Evolutionary conservation across 2,888 invertebrate genomes (phyloP).

Genomic region (Drosophila siamana): DNA sequence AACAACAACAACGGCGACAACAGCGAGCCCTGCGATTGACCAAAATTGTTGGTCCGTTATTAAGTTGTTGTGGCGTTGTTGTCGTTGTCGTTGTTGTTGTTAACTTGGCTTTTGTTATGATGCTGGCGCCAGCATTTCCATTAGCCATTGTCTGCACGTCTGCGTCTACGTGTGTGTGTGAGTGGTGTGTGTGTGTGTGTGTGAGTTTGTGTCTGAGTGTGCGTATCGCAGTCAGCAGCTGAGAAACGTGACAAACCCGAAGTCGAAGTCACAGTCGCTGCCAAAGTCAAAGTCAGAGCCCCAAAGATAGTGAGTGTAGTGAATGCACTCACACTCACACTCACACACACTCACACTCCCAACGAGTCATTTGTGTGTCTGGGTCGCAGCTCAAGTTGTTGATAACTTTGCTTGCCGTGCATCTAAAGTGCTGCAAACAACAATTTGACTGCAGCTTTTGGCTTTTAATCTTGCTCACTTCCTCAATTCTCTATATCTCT

Average conservation of each 20-base stretch:
- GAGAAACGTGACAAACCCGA: conserved; percentile 15
- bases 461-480: no score
- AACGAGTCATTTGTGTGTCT: neutral
- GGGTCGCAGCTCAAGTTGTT: neutral
- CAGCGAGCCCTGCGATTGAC: conserved; percentile 35
- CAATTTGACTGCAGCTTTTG: no score
- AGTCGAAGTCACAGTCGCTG: neutral
- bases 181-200: neutral
- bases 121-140: conserved; percentile 70
- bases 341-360: neutral
- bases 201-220: neutral
- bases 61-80: conserved; percentile 31
- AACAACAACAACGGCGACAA: neutral
- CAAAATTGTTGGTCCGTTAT: conserved; percentile 41
- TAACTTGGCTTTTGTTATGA: conserved; percentile 19
- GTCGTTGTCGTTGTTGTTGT: conserved; percentile 13
- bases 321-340: neutral
- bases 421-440: no score
- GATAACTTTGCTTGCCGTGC: neutral
- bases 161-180: neutral
- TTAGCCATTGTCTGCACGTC: conserved; percentile 7
- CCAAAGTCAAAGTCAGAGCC: neutral
- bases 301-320: neutral
- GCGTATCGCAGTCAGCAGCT: neutral
- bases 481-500: no score